These are phyloP conservation scores for Dipodomys spectabilis DNA, from an alignment of 2,113 vertebrate genomes.

Conservation along the genomic window DNA sequence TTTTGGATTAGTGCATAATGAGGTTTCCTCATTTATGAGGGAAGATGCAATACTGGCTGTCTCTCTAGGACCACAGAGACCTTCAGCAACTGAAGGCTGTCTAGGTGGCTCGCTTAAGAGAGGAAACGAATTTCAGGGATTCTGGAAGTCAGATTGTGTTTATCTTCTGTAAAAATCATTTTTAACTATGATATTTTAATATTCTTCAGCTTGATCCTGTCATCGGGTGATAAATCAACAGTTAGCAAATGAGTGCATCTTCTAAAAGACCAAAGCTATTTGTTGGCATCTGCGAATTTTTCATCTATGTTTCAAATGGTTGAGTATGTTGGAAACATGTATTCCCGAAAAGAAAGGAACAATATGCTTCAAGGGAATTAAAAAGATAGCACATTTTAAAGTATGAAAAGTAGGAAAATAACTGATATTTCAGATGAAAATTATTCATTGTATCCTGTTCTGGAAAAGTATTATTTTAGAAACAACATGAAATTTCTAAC, in stretches of 20 bases:
- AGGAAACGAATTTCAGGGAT: not conserved
- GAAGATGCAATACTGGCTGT: not conserved
- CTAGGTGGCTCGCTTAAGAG: not conserved
- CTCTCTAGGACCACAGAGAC: not conserved
- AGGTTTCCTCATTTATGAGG: not conserved
- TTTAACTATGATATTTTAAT: constrained; percentile 15
- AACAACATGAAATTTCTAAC: not conserved
- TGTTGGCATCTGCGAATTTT: not conserved
- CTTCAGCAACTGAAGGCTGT: not conserved
- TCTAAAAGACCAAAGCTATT: constrained; percentile 19
- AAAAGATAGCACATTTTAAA: constrained; percentile 1
- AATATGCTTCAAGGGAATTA: not conserved
- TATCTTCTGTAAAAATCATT: not conserved
- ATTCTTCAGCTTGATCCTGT: constrained; percentile 18
- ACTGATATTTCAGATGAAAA: not conserved
- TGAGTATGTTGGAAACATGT: constrained; percentile 15
- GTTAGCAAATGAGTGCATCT: not conserved
- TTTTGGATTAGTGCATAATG: not conserved
- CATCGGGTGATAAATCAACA: not conserved
- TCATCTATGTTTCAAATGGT: not conserved
- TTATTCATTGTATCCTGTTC: not conserved
- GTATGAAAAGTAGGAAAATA: constrained; percentile 18
- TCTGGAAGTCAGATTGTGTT: constrained; percentile 25
- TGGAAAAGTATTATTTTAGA: not conserved
- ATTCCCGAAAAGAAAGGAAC: constrained; percentile 17